A percentile compares a stretch with the other conserved stretches of the same genome.
Conservation (phyloP, 30 jellyfish, hydroid and myxozoan species). For the Pseudorhiza aurosa region DNA sequence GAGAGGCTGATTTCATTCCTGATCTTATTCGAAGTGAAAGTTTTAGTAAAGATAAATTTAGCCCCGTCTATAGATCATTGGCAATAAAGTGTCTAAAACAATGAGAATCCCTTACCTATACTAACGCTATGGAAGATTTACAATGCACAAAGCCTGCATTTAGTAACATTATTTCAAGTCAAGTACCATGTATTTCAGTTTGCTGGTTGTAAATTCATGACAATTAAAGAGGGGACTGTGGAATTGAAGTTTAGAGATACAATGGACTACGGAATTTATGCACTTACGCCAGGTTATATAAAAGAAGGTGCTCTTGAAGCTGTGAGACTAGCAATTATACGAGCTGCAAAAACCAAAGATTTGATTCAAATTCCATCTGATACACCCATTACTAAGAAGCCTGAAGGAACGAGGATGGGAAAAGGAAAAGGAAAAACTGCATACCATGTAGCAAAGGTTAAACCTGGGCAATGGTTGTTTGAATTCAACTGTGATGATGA, state of each 20-base stretch:
- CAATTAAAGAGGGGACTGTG: constrained; percentile 52
- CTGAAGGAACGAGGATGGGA: constrained; percentile 96
- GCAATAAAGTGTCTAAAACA: no score
- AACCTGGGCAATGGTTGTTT: constrained; percentile 83
- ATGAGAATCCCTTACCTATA: no score
- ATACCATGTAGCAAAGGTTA: constrained; percentile 85
- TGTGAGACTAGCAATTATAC: constrained; percentile 75
- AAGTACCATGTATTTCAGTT: constrained; percentile 1
- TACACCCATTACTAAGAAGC: constrained; percentile 84
- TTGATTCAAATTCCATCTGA: constrained; percentile 73
- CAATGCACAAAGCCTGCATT: no score
- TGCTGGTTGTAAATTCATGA: constrained; percentile 19
- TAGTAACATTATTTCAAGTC: background rate
- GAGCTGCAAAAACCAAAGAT: constrained; percentile 85
- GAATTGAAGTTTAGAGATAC: constrained; percentile 68
- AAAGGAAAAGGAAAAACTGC: constrained; percentile 96
- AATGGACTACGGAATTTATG: constrained; percentile 89
- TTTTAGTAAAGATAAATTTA: no score
- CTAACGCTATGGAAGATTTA: no score
- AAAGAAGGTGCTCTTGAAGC: constrained; percentile 96
- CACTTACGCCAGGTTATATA: constrained; percentile 86
- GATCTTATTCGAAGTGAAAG: no score
- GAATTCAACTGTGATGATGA: constrained; percentile 92
- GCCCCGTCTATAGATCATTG: no score
- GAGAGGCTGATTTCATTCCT: no score